Conservation (phyloP, 2,797 vertebrate species). For the Pseudomugil tenellus region DNA sequence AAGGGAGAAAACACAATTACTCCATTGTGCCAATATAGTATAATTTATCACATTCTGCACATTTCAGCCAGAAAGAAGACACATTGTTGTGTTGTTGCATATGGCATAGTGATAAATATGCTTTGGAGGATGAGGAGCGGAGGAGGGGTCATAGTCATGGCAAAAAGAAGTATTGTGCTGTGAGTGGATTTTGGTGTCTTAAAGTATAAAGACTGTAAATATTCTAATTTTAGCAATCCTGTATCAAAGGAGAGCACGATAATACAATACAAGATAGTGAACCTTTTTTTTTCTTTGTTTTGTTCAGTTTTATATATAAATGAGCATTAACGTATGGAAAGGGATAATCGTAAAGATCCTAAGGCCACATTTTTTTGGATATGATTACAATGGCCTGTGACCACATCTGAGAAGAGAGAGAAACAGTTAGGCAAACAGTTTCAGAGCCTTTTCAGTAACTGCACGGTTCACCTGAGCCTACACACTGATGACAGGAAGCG, state of each 20-base stretch:
- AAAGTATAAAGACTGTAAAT: slow-evolving; percentile 45
- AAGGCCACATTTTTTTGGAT: slow-evolving; percentile 6
- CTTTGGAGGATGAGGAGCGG: slow-evolving; percentile 32
- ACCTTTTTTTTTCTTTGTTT: background rate
- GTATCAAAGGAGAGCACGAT: slow-evolving; percentile 45
- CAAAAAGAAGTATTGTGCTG: slow-evolving; percentile 49
- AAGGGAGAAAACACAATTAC: slow-evolving; percentile 73
- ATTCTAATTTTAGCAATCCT: slow-evolving; percentile 33
- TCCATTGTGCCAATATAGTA: slow-evolving; percentile 64
- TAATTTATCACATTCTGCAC: slow-evolving; percentile 74
- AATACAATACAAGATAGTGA: background rate
- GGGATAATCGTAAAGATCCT: slow-evolving; percentile 1
- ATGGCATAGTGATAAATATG: slow-evolving; percentile 70
- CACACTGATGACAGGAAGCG: slow-evolving; percentile 72
- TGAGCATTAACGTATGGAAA: slow-evolving; percentile 11
- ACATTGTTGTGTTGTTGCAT: slow-evolving; percentile 56
- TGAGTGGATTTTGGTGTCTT: slow-evolving; percentile 59
- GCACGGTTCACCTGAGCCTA: slow-evolving; percentile 56
- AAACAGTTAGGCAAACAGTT: slow-evolving; percentile 60
- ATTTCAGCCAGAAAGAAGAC: slow-evolving; percentile 64
- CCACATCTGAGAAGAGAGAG: slow-evolving; percentile 67
- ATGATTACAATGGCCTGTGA: slow-evolving; percentile 50
- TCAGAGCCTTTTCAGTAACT: slow-evolving; percentile 58
- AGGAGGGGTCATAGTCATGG: slow-evolving; percentile 48
- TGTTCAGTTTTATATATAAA: too few relatives aligned